Evolutionary conservation across 2,113 vertebrate species (phyloP), one percentile per base, ranked within the genome.

Genomic region (Crypturellus undulatus): DNA sequence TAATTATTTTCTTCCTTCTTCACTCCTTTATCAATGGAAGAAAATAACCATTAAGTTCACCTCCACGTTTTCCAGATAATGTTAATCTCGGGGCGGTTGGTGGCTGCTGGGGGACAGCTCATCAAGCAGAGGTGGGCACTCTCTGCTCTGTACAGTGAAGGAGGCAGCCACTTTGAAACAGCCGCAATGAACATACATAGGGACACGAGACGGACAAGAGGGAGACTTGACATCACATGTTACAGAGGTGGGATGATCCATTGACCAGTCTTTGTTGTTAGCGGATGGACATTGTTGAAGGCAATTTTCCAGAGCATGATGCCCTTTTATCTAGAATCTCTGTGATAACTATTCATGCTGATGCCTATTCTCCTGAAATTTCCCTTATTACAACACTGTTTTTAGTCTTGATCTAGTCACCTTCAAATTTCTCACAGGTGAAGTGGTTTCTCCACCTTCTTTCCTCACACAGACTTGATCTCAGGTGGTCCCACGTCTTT

Each of bases 1-100:
- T 95, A 88, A 92, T 92, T 96, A 84, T 38, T 38, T 84, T 62
- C 73, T 51, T 94, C 32, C 36, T 58, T 95, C 81, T 30, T 75
- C 70, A 28, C 22, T 92, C 26, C 24, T 28, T 38, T 92, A 52
- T 69, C 58, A 84, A 71, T 12, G 90, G 45, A 18, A 71, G 75
- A 89, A 86, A 73, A 62, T 1, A 70, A 3, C 47, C 60, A 21
- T 8, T 12, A 80, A 89, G 10, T 88, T 94, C 51, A 30, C 6
- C 4, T 64, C 85, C 12, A 26, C 12, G 17, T 79, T 72, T 80
- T 79, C 81, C 77, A 26, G 25, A 20, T 62, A 40, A 73, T 62
- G 42, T 68, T 47, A 86, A 28, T 45, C 82, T 63, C 63, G 40
- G 52, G 36, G 40, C 54, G 91, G 9, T 26, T 52, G 63, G 28